Percentiles rank a stretch among this genome's conserved stretches.
Conservation (phyloP, 2,888 invertebrate species). For the Mellilla xanthometata region DNA sequence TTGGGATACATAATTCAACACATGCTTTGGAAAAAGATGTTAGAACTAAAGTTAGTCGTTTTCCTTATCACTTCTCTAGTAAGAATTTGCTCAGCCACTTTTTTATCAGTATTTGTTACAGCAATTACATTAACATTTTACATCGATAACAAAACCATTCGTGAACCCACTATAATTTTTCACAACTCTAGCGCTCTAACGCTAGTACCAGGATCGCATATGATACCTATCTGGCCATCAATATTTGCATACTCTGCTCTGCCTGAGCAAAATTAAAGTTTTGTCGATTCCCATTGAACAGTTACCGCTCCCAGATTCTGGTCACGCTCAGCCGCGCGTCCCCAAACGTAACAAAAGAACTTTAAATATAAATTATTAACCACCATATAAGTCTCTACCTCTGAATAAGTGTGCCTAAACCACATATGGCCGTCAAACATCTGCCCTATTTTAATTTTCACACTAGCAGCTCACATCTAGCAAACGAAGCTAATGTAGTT, state of each 20-base stretch:
- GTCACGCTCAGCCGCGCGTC: constrained; percentile 24
- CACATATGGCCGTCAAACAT: too few species aligned
- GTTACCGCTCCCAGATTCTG: constrained; percentile 27
- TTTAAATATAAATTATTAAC: constrained; percentile 19
- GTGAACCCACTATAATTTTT: background rate
- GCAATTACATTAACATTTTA: background rate
- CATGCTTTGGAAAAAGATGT: background rate
- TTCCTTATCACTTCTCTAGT: background rate
- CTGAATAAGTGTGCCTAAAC: background rate
- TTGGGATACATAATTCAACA: constrained; percentile 4
- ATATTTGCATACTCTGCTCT: constrained; percentile 1
- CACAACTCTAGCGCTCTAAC: too few species aligned
- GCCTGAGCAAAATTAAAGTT: constrained; percentile 9
- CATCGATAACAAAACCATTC: background rate
- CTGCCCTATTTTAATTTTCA: too few species aligned
- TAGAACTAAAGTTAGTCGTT: background rate
- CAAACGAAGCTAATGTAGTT: too few species aligned
- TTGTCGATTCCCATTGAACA: constrained; percentile 18
- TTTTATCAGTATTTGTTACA: background rate
- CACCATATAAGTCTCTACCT: constrained; percentile 3
- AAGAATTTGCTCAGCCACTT: background rate
- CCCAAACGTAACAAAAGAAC: constrained; percentile 28
- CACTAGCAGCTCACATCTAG: too few species aligned
- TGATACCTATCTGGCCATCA: background rate
- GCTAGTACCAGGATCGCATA: too few species aligned